Percentiles rank a stretch among this genome's conserved stretches.
Conservation (phyloP, 2,888 invertebrate genomes). For the Exocentrus adspersus region DNA sequence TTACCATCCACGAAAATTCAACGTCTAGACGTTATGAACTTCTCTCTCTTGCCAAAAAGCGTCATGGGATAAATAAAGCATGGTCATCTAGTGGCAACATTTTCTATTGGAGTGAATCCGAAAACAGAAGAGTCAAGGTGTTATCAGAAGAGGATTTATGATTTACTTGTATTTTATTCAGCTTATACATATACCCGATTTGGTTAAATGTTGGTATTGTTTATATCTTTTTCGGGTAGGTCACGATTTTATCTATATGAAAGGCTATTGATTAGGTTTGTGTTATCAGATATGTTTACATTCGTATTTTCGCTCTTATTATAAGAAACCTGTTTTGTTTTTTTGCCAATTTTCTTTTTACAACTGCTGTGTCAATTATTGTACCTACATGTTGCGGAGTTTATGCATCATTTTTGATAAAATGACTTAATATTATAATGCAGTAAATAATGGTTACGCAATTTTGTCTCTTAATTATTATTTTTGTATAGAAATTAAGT, state of each 20-base stretch:
- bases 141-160: background rate
- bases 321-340: too few species aligned
- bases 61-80: conserved; percentile 2
- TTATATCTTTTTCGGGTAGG: background rate
- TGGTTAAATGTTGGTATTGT: background rate
- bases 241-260: too few species aligned
- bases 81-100: background rate
- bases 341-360: too few species aligned
- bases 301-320: too few species aligned
- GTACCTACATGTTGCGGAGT: too few species aligned
- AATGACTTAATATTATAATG: too few species aligned
- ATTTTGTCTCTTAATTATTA: background rate
- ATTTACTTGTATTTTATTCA: too few species aligned
- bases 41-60: background rate
- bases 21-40: background rate
- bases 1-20: conserved; percentile 5
- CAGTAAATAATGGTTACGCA: too few species aligned
- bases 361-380: too few species aligned
- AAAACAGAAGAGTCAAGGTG: background rate
- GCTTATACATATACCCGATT: background rate
- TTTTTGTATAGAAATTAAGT: background rate
- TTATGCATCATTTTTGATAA: too few species aligned
- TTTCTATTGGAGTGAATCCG: background rate
- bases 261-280: too few species aligned
- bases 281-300: too few species aligned